These are phyloP conservation scores for Cyclophora albipunctata DNA, from an alignment of 2,888 invertebrate genomes.

Conservation along the genomic window DNA sequence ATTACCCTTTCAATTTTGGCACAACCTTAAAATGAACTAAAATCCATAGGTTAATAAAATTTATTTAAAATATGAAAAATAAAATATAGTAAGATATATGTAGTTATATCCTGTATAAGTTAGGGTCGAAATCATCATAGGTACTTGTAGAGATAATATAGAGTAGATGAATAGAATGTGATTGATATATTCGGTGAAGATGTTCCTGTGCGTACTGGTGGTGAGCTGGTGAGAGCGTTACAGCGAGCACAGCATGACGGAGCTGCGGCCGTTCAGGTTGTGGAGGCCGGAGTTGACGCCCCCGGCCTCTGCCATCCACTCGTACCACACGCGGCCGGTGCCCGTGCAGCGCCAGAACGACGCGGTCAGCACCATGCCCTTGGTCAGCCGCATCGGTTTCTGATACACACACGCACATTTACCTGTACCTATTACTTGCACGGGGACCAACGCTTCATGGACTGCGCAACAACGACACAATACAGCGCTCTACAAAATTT, in stretches of 20 bases:
- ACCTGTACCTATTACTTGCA: no score
- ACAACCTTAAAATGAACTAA: not conserved
- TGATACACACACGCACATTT: not conserved
- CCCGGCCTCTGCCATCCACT: not conserved
- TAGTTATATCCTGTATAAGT: no score
- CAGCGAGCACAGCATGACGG: not conserved
- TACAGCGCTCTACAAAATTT: not conserved
- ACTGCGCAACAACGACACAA: not conserved
- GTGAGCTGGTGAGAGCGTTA: not conserved
- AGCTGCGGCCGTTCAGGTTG: not conserved
- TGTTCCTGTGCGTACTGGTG: not conserved
- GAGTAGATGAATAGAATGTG: not conserved
- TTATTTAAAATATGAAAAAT: no score
- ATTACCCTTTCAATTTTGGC: not conserved
- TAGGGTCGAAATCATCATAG: no score
- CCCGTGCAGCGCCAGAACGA: not conserved
- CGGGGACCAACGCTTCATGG: no score
- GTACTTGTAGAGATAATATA: not conserved
- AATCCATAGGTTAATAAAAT: not conserved
- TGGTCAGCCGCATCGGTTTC: not conserved
- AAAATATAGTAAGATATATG: no score
- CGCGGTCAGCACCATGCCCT: not conserved
- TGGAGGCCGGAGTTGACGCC: not conserved
- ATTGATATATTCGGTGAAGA: not conserved
- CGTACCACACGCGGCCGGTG: not conserved